These are phyloP conservation scores for Cercopithecus petaurista DNA, from an alignment of 2,797 vertebrate genomes.

Conservation along the genomic window DNA sequence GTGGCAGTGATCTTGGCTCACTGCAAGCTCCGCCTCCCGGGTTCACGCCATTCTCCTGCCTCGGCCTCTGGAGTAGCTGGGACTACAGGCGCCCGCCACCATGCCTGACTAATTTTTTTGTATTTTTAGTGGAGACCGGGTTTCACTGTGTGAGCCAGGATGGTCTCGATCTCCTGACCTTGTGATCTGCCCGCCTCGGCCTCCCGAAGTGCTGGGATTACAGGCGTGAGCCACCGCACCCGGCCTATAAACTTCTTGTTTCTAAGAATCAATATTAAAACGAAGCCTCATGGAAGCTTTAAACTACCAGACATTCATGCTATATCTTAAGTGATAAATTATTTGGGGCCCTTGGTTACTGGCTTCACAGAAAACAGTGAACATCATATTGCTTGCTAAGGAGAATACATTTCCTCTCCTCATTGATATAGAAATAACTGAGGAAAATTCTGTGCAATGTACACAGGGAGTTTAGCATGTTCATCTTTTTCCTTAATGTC, in stretches of 20 bases:
- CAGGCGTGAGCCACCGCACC: too few relatives aligned
- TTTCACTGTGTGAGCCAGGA: too few relatives aligned
- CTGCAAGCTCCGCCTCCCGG: too few relatives aligned
- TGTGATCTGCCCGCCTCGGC: too few relatives aligned
- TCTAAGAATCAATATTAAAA: conserved; percentile 48
- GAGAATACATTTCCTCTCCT: neutral
- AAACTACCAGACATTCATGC: neutral
- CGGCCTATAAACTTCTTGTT: neutral
- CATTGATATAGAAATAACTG: neutral
- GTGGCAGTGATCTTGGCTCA: too few relatives aligned
- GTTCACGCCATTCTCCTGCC: too few relatives aligned
- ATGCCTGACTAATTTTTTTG: too few relatives aligned
- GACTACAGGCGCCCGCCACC: too few relatives aligned
- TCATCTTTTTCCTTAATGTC: neutral
- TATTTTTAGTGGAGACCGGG: too few relatives aligned
- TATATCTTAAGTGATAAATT: conserved; percentile 3
- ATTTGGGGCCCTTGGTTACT: neutral
- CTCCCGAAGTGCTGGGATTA: too few relatives aligned
- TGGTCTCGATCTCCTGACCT: too few relatives aligned
- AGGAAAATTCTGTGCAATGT: neutral
- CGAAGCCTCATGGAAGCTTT: conserved; percentile 52
- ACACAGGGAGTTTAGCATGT: neutral
- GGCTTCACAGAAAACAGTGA: neutral
- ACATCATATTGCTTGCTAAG: neutral
- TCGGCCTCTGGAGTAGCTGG: too few relatives aligned